phyloP scores from a whole-genome alignment of 2,888 invertebrate genomes.

The Himalopsyche tibetana region DNA sequence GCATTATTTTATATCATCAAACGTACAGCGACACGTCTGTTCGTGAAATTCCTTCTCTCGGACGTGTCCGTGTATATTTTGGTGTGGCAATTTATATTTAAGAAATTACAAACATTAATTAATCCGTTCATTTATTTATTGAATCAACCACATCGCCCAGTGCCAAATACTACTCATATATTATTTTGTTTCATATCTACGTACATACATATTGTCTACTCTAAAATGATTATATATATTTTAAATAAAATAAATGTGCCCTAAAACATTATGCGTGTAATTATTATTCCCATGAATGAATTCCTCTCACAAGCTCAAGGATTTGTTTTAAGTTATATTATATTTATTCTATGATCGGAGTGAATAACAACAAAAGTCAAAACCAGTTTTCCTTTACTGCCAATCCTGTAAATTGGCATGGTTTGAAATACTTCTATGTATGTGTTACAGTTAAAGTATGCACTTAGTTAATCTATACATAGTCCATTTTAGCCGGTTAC shows the following conservation, averaged over 20 bases:
- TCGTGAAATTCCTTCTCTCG: background rate
- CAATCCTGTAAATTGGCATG: no score
- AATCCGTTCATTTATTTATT: conserved; percentile 43
- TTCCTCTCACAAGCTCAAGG: background rate
- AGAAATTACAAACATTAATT: conserved; percentile 33
- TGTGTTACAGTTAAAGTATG: no score
- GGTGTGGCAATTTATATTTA: conserved; percentile 32
- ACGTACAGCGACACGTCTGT: background rate
- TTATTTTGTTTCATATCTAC: conserved; percentile 42
- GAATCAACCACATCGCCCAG: conserved; percentile 42
- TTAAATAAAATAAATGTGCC: conserved; percentile 48
- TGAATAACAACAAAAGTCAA: no score
- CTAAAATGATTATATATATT: conserved; percentile 42
- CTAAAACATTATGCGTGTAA: background rate
- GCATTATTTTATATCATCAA: conserved; percentile 31
- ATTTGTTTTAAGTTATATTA: no score
- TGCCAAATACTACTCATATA: conserved; percentile 46
- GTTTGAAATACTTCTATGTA: no score
- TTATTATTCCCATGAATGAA: background rate
- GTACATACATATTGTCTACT: conserved; percentile 36
- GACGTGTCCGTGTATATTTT: background rate
- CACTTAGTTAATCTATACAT: no score
- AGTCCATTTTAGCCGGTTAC: no score
- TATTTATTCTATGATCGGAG: no score
- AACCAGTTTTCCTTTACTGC: no score